phyloP scores from a whole-genome alignment of 2,113 vertebrate species.

The Nipponia nippon region DNA sequence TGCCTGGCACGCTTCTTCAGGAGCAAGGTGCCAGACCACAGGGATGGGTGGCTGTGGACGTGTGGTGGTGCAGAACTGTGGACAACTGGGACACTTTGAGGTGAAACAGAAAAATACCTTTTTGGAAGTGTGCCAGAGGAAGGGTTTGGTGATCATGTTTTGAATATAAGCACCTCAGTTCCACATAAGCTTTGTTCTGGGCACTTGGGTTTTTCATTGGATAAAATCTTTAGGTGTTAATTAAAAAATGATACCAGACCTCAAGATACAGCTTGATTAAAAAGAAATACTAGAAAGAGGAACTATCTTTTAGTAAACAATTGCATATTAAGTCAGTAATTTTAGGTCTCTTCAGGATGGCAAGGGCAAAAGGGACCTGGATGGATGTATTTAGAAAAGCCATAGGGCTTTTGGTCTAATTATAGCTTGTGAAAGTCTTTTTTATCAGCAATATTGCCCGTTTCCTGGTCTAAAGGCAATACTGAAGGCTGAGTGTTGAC shows the following conservation, averaged over 20 bases:
- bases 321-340: not conserved
- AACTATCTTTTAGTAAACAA: not conserved
- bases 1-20: no score
- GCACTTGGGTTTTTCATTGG: not conserved
- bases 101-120: not conserved
- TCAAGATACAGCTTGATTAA: not conserved
- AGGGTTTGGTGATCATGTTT: not conserved
- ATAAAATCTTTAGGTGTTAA: not conserved
- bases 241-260: not conserved
- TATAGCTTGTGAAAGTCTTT: not conserved
- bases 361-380: not conserved
- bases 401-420: not conserved
- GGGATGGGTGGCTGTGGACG: not conserved
- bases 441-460: not conserved
- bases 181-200: not conserved
- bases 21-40: not conserved
- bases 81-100: not conserved
- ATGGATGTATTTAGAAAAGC: not conserved
- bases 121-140: not conserved
- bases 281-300: not conserved
- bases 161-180: not conserved
- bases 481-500: not conserved
- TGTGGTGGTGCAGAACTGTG: rapidly evolving
- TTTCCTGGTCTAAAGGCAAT: not conserved
- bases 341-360: not conserved